Evolutionary conservation across 1,140 invertebrate species (phyloP), one percentile per base, ranked within the genome.

Genomic region (Spodoptera frugiperda): DNA sequence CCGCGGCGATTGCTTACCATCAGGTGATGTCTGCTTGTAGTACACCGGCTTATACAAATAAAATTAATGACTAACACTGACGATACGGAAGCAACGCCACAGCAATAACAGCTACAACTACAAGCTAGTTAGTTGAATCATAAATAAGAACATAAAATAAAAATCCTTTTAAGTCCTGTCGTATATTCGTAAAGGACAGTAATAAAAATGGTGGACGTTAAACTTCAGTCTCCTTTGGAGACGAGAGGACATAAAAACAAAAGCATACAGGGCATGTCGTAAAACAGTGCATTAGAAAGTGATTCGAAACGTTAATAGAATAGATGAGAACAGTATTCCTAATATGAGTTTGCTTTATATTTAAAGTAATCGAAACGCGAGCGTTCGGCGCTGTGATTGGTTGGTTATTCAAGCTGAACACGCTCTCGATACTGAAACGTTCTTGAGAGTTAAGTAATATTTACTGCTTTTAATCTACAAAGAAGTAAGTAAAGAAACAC

Each of bases 271-370:
- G 39, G 30, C 39, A 33, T 33, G 12, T 72, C 70, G 54, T 72
- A 72, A 72, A 72, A 72, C 39, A 48, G 33, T 44, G 19, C 54
- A 72, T 72, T 57, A 72, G 54, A 72, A 55, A 57, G 70, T 33
- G 70, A 54, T 72, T 57, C 54, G 25, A 55, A 72, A 57, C 54
- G 19, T 72, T 57, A 57, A 72, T 54, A 72, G 70, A 48, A 57
- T 14, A 46, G 33, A 21, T 25, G 53, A 25, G 12, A 1, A 72
- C 70, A 46, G 2, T n/a, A n/a, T n/a, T n/a, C n/a, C n/a, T n/a
- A n/a, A n/a, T n/a, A n/a, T n/a, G n/a, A n/a, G n/a, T n/a, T n/a
- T n/a, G n/a, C n/a, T n/a, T n/a, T n/a, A n/a, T n/a, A n/a, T n/a
- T n/a, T n/a, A n/a, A n/a, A n/a, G n/a, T n/a, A n/a, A n/a, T n/a